These are phyloP conservation scores for Cheirogaleus medius DNA, from an alignment of 2,113 vertebrate genomes.

Conservation along the genomic window DNA sequence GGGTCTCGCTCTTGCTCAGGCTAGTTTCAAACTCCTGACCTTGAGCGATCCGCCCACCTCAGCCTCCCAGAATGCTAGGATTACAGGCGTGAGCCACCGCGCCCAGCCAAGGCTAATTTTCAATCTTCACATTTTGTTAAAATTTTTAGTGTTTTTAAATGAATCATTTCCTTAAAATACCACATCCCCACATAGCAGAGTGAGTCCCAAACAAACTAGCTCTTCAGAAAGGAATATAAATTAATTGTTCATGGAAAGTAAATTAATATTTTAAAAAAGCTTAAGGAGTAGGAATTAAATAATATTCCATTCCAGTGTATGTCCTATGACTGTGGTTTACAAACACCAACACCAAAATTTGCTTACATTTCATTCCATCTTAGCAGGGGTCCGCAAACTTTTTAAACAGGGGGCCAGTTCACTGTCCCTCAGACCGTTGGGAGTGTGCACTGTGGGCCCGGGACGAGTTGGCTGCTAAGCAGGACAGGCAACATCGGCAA, in stretches of 20 bases:
- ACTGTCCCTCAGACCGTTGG: too few relatives aligned
- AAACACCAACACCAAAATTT: neutral
- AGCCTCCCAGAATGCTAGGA: too few relatives aligned
- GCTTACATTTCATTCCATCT: neutral
- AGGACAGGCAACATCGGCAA: too few relatives aligned
- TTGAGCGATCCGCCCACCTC: too few relatives aligned
- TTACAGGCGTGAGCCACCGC: too few relatives aligned
- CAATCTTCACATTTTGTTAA: neutral
- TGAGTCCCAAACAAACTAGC: neutral
- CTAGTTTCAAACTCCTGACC: too few relatives aligned
- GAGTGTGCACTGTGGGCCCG: too few relatives aligned
- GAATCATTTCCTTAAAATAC: neutral
- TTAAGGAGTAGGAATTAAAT: neutral
- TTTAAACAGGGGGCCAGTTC: too few relatives aligned
- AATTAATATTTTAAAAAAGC: neutral
- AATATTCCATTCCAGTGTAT: neutral
- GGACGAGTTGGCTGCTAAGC: too few relatives aligned
- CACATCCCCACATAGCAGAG: neutral
- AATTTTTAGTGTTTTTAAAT: neutral
- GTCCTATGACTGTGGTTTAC: neutral
- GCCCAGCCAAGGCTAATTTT: conserved; percentile 9
- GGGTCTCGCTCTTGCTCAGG: too few relatives aligned
- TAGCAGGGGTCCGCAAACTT: too few relatives aligned
- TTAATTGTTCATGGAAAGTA: neutral
- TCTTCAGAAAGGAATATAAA: neutral